phyloP scores from a whole-genome alignment of 2,113 vertebrate genomes.

The Anhinga rufa region DNA sequence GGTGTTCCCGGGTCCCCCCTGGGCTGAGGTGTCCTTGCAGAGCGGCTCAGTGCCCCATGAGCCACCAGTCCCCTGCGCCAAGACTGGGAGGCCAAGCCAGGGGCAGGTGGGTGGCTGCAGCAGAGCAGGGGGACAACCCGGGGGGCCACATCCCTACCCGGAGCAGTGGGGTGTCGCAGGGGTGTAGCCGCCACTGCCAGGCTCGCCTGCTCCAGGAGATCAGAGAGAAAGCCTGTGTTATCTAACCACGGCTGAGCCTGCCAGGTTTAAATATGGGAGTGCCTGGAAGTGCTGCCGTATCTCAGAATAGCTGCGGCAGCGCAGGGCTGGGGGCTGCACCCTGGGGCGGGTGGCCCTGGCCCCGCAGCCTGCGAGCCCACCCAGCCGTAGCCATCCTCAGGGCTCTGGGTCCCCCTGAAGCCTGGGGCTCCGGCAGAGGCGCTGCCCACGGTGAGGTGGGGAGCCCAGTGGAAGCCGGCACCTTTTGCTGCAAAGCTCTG shows the following conservation, averaged over 20 bases:
- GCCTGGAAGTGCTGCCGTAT: background rate
- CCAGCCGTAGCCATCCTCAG: background rate
- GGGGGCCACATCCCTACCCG: background rate
- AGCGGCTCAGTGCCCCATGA: background rate
- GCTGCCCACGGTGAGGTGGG: accelerated
- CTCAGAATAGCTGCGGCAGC: background rate
- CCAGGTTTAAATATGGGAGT: background rate
- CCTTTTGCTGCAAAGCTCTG: accelerated
- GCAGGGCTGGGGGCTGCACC: background rate
- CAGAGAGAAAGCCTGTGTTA: background rate
- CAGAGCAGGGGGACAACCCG: accelerated
- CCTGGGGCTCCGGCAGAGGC: accelerated
- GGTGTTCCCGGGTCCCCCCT: background rate
- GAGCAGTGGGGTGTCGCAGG: background rate
- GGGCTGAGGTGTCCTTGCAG: background rate
- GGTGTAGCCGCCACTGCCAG: background rate
- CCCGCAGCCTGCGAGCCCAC: background rate
- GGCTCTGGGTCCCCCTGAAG: background rate
- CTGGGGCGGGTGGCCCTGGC: accelerated
- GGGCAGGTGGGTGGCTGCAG: background rate
- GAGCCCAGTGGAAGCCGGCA: accelerated
- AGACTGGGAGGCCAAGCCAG: background rate
- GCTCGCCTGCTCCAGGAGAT: background rate
- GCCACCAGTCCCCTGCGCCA: background rate
- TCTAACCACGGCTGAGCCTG: background rate